A percentile compares a stretch with the other conserved stretches of the same genome.
phyloP scores from a whole-genome alignment of 2,888 invertebrate genomes.

The Dryobotodes eremita region DNA sequence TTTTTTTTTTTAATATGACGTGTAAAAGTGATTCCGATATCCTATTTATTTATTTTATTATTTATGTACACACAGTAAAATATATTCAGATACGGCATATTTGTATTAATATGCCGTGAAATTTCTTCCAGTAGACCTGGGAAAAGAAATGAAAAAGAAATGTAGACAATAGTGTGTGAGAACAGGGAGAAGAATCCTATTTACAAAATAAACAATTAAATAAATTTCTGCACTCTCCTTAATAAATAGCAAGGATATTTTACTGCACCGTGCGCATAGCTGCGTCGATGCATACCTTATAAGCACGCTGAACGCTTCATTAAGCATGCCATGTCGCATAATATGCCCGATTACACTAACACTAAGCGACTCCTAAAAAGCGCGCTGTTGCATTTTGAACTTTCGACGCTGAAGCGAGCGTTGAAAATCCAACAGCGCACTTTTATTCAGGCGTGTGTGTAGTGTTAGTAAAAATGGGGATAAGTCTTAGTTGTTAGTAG shows the following conservation, averaged over 20 bases:
- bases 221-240: not conserved
- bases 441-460: not conserved
- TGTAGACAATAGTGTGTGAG: no score
- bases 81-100: no score
- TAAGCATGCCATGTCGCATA: conserved; percentile 22
- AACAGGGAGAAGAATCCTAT: no score
- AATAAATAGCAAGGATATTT: conserved; percentile 18
- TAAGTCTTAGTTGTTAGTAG: conserved; percentile 6
- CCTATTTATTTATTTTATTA: no score
- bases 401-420: not conserved
- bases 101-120: no score
- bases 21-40: no score
- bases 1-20: no score
- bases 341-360: not conserved
- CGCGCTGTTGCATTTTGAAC: not conserved
- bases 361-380: not conserved
- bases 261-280: conserved; percentile 11
- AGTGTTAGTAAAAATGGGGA: not conserved
- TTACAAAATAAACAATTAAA: no score
- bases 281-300: conserved; percentile 24
- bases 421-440: not conserved
- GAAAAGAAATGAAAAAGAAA: no score
- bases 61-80: no score
- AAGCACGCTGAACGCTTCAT: conserved; percentile 26
- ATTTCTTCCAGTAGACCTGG: no score